These are phyloP conservation scores for Sorex maritimensis DNA, from an alignment of 2,797 vertebrate species.

Conservation along the genomic window DNA sequence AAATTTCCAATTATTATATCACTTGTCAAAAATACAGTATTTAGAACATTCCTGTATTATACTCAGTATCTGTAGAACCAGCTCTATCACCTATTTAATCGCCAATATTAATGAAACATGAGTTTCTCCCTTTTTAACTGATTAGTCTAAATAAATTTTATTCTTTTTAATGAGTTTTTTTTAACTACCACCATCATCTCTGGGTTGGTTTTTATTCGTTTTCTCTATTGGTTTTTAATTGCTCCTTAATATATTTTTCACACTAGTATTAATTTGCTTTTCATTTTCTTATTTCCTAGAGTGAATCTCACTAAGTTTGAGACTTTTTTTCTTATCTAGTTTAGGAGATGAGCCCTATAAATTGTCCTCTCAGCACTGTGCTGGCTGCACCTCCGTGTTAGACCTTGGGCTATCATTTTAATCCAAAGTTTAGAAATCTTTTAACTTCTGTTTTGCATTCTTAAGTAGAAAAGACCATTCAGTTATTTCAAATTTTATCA, in stretches of 20 bases:
- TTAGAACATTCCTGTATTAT: background rate
- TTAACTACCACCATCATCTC: background rate
- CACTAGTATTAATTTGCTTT: conserved; percentile 14
- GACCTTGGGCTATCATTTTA: background rate
- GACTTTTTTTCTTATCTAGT: background rate
- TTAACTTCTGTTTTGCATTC: conserved; percentile 21
- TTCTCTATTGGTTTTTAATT: conserved; percentile 18
- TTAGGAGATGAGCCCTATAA: background rate
- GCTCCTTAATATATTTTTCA: conserved; percentile 13
- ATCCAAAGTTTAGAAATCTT: background rate
- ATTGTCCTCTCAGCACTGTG: background rate
- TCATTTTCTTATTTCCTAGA: background rate
- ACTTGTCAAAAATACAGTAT: conserved; percentile 32
- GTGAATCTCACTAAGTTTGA: background rate
- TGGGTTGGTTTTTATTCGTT: conserved; percentile 9
- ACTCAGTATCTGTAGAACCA: background rate
- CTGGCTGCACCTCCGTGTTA: background rate
- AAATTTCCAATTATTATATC: background rate
- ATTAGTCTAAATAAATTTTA: background rate
- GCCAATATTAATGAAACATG: background rate
- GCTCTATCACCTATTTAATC: background rate
- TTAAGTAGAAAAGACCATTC: background rate
- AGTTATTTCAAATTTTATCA: conserved; percentile 35
- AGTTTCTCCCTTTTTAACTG: background rate
- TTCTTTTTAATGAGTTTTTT: conserved; percentile 21